A percentile compares a stretch with the other conserved stretches of the same genome.
Conservation (phyloP, 2,113 vertebrate species). For the Neolamprologus devosi region DNA sequence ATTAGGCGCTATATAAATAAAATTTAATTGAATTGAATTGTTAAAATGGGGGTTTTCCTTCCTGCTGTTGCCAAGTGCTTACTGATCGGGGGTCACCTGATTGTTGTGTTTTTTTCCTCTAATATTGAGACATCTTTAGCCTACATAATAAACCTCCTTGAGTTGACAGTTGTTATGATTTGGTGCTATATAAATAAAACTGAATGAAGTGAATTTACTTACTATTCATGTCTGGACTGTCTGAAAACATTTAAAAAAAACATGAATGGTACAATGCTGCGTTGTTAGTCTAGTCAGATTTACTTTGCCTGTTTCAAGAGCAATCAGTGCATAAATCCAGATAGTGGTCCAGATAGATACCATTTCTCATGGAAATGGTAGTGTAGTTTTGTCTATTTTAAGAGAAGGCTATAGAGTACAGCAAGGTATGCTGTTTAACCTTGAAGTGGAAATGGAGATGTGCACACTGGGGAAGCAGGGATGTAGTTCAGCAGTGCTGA, state of each 20-base stretch:
- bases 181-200: not conserved
- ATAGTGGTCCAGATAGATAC: not conserved
- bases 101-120: not conserved
- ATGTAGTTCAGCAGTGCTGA: slow-evolving; percentile 14
- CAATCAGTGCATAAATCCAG: not conserved
- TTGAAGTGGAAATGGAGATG: slow-evolving; percentile 1
- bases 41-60: not conserved
- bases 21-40: too few species aligned
- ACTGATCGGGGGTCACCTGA: not conserved
- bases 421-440: not conserved
- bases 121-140: not conserved
- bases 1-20: too few species aligned
- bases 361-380: not conserved
- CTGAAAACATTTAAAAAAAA: not conserved
- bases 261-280: not conserved
- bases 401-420: not conserved
- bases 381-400: not conserved
- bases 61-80: not conserved
- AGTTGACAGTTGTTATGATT: not conserved
- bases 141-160: not conserved
- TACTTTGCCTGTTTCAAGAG: not conserved
- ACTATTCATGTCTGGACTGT: not conserved
- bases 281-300: not conserved
- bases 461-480: not conserved
- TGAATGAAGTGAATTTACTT: not conserved